Evolutionary conservation across 2,113 vertebrate species (phyloP).

Genomic region (Sarotherodon lohbergeri): DNA sequence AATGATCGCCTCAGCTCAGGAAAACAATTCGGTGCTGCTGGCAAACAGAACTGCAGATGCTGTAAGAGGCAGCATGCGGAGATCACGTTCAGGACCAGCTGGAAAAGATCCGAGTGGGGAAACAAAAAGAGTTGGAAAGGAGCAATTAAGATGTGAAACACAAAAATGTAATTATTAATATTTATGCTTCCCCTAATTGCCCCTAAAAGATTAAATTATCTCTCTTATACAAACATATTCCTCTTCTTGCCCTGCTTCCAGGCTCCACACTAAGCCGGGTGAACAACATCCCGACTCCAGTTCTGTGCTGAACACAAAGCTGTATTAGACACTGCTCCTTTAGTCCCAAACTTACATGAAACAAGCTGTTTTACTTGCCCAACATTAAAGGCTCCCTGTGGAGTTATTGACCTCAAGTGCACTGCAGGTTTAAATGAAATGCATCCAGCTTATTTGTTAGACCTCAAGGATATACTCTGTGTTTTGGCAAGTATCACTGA

Average conservation of each 20-base stretch:
- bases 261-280: neutral
- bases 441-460: neutral
- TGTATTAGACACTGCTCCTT: neutral
- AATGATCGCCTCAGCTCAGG: neutral
- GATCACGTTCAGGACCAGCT: constrained; percentile 1
- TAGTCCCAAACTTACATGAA: neutral
- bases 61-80: neutral
- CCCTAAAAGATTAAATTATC: neutral
- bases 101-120: neutral
- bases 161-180: neutral
- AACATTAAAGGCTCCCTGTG: neutral
- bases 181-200: neutral
- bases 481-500: neutral
- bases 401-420: neutral
- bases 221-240: neutral
- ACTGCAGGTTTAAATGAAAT: neutral
- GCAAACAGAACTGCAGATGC: neutral
- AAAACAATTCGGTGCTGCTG: constrained; percentile 13
- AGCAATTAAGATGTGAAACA: neutral
- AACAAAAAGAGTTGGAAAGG: neutral
- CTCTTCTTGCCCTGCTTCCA: neutral
- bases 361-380: neutral
- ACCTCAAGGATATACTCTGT: neutral
- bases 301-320: neutral
- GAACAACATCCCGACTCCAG: neutral